Base-by-base conservation (phyloP, 1,140 invertebrate species). In the Pomacea maculata region DNA sequence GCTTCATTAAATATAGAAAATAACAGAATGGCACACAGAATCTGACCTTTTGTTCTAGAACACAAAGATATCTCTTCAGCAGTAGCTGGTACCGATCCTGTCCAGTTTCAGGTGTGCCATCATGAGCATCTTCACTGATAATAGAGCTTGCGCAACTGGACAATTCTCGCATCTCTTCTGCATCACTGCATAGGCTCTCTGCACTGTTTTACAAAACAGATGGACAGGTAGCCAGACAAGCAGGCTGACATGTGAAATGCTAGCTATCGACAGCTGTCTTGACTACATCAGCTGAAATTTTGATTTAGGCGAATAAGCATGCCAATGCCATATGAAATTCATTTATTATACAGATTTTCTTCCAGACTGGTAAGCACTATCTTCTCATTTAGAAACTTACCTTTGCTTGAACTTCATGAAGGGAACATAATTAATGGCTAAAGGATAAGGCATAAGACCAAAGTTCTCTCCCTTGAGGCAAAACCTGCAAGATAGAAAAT, bases 381-480 rank as follows among this genome's bases (percentile, higher is more conserved):
- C 9, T 25, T 25, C 57, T 61, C 57, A 11, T 14, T 11, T 61
- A 61, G 7, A 52, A 68, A 80, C 83, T 79, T 67, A 87, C 87
- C 85, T 86, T 63, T 86, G 86, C 71, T 83, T 79, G 80, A 86
- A 88, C 72, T 78, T 84, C 25, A 88, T 80, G 65, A 86, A 88
- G 15, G 87, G 86, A 17, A 80, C 84, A 73, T 86, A 88, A 75
- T 86, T 84, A 54, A 88, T 82, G 15, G 73, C 81, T 19, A 85
- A 45, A 45, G 84, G 85, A 64, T 79, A 81, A 21, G 79, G 68
- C 25, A 86, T 65, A 1, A 67, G 29, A 68, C 83, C 85, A 25
- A 84, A 64, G 70, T 86, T 85, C 45, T 86, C 82, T 77, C 86
- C 87, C 75, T 88, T 88, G 67, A 88, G 70, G 73, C 85, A 86